Base-by-base conservation (phyloP, 2,888 invertebrate species). In the Drosophila meridiana region DNA sequence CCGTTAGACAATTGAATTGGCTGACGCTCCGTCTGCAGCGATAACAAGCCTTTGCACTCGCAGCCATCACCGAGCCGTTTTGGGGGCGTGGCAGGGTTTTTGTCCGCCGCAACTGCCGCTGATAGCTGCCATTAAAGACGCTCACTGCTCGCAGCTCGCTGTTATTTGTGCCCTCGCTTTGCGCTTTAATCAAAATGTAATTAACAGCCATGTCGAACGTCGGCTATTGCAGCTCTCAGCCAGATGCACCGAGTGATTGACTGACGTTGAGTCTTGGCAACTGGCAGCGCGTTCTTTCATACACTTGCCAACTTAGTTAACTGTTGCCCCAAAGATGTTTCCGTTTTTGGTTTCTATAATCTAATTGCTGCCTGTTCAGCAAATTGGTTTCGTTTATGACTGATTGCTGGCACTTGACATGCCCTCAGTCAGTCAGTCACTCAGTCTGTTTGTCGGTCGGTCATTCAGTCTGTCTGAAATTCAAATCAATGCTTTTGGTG, bases 131-230 rank as follows among this genome's bases (percentile, higher is more conserved):
- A 77, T 83, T 78, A 80, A 36, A 68, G 40, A 30, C 56, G 11
- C 5, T 28, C 42, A 36, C 58, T 30, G 20, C 28, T 58, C 8
- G 34, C 58, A 28, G 20, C 28, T 58, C 8, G 34, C 7, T 45
- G 45, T 34, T 57, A 45, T 36, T 42, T 42, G 66, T 59, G 61
- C 43, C 30, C 56, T 65, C 59, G 56, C 61, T 61, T 73, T 76
- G 70, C 76, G 76, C 72, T 85, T 87, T 87, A 87, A 87, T 89
- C 83, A 83, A 87, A 87, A 87, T 87, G 87, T 85, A 87, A 85
- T 87, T 87, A 82, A 80, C 77, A 69, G 76, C 50, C 84, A 69
- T 68, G 69, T 71, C 69, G 73, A 74, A 71, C 43, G 69, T 45
- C 56, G 71, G 57, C 57, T 45, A 68, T 52, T 63, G 85, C 70